Evolutionary conservation across 2,888 invertebrate genomes (phyloP), one percentile per base, ranked within the genome.

Genomic region (Elmis aenea): DNA sequence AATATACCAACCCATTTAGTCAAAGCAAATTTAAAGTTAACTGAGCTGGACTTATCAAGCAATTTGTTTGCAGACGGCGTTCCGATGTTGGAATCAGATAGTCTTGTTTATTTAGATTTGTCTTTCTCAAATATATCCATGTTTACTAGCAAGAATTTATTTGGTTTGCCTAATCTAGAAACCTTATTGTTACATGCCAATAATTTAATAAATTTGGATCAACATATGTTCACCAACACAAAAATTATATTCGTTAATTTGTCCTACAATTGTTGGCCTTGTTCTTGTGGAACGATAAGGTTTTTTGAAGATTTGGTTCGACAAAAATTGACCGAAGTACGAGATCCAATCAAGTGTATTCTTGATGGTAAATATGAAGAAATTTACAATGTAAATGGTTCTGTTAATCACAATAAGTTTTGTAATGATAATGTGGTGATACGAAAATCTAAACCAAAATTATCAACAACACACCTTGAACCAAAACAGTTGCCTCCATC

Each of bases 21-120:
- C 11, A 33, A 33, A 14, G 14, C 32, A 8, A 38, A 38, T 28
- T 38, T 24, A 13, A 13, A 10, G 1, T 23, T 38, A 20, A 25
- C 13, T 8, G 13, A 20, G 9, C 26, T 38, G 9, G 15, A 28
- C 13, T 21, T 38, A 8, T 26, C 12, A 11, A 25, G 23, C 3
- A 38, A 38, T 18, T 18, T 18, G 18, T 18, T 18, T 8, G 18
- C 5, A 5, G 8, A 18, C 8, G 8, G 8, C 8, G 5, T 8
- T 6, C 18, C 18, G 18, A 8, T 6, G 8, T 18, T 18, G 18
- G 18, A 6, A 18, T 18, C 18, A 5, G 8, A 18, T 18, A 18
- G 18, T 18, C 18, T 18, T 5, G 8, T 6, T 6, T 8, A 18
- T 6, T 6, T 18, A 8, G 18, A 18, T 18, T 18, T 18, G 8